Evolutionary conservation across 2,113 vertebrate genomes (phyloP).

Genomic region (Cygnus buccinator): DNA sequence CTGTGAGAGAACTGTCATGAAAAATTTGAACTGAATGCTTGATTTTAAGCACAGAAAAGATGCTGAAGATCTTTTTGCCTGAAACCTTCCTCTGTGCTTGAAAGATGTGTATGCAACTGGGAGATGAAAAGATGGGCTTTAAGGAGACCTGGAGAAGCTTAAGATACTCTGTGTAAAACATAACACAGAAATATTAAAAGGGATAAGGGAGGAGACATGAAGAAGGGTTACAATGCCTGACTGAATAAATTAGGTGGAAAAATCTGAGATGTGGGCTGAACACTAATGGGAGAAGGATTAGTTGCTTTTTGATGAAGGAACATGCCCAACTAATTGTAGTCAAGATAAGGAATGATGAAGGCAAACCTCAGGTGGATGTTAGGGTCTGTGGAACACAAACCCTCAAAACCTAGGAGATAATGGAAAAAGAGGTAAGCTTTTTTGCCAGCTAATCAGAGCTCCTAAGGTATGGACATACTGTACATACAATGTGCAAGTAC

Average conservation of each 20-base stretch:
- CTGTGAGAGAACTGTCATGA: neutral
- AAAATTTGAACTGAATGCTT: constrained; percentile 4
- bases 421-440: neutral
- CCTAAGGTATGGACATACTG: too few species aligned
- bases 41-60: neutral
- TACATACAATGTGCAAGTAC: neutral
- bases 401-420: neutral
- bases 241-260: neutral
- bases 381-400: neutral
- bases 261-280: neutral
- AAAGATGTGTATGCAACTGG: neutral
- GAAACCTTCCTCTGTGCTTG: neutral
- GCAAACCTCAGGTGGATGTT: neutral
- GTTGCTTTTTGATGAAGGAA: neutral
- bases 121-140: neutral
- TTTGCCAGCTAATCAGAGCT: neutral
- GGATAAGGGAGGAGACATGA: neutral
- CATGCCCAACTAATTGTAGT: neutral
- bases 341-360: neutral
- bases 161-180: neutral
- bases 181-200: neutral
- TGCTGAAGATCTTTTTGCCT: neutral
- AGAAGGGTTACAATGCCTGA: neutral
- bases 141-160: neutral
- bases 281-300: neutral